Evolutionary conservation across 2,113 vertebrate species (phyloP).

Genomic region (Sebastes schlegelii): DNA sequence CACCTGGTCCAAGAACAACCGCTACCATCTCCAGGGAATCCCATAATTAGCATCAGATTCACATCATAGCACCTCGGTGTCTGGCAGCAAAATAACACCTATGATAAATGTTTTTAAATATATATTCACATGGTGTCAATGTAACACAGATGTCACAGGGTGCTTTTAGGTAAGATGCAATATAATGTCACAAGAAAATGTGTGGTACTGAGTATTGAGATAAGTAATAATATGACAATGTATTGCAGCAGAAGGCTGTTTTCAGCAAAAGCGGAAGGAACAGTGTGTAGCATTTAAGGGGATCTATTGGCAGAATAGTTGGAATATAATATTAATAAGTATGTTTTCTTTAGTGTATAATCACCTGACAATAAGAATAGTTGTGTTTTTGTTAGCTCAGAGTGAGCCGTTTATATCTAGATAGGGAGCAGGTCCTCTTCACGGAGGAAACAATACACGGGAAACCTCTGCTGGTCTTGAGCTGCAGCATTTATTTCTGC

Average conservation of each 20-base stretch:
- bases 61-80: conserved; percentile 26
- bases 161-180: neutral
- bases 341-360: no score
- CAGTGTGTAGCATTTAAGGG: no score
- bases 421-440: no score
- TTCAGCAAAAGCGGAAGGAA: no score
- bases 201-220: neutral
- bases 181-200: neutral
- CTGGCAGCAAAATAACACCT: conserved; percentile 33
- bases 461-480: no score
- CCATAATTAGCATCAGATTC: conserved; percentile 66
- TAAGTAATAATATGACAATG: neutral
- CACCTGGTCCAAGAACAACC: conserved; percentile 69
- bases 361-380: no score
- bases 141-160: neutral
- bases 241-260: neutral
- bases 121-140: neutral
- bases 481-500: no score
- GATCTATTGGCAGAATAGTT: no score
- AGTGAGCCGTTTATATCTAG: no score
- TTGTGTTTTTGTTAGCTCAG: no score
- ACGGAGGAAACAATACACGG: no score
- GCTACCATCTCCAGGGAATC: conserved; percentile 57
- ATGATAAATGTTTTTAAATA: neutral
- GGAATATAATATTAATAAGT: no score